phyloP scores from a whole-genome alignment of 2,797 vertebrate genomes.

The Chelon auratus region DNA sequence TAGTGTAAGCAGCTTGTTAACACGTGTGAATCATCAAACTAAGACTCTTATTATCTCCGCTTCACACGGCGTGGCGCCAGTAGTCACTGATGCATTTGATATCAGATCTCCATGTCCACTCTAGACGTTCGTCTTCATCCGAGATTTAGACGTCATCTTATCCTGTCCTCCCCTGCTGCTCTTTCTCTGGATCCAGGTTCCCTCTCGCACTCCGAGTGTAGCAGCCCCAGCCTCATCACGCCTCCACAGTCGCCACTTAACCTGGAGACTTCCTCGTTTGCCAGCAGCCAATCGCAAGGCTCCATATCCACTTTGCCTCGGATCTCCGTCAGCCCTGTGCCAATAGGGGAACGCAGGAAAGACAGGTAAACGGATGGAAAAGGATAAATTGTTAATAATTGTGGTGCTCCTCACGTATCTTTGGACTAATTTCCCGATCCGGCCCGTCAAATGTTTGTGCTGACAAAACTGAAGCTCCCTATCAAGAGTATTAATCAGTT shows the following conservation, averaged over 20 bases:
- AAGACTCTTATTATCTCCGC: background rate
- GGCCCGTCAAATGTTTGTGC: background rate
- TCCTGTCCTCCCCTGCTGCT: slow-evolving; percentile 24
- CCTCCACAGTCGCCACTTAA: slow-evolving; percentile 95
- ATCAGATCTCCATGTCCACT: background rate
- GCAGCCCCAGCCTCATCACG: slow-evolving; percentile 93
- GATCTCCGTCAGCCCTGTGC: slow-evolving; percentile 92
- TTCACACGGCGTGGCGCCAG: background rate
- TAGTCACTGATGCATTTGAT: background rate
- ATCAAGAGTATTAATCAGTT: slow-evolving; percentile 1
- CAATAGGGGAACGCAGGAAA: slow-evolving; percentile 92
- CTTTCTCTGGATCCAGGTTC: slow-evolving; percentile 84
- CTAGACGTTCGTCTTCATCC: background rate
- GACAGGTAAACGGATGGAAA: slow-evolving; percentile 86
- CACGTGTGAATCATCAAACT: background rate
- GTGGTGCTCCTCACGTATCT: too few species aligned
- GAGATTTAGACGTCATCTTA: slow-evolving; percentile 8
- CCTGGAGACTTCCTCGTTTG: slow-evolving; percentile 91
- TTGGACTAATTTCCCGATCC: background rate
- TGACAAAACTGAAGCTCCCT: background rate
- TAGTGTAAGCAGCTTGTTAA: background rate
- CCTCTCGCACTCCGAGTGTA: slow-evolving; percentile 94
- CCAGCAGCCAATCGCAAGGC: slow-evolving; percentile 94
- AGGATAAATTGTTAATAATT: too few species aligned
- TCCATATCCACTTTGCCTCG: slow-evolving; percentile 93